phyloP scores from a whole-genome alignment of 2,888 invertebrate genomes.

The Drosophila affinis region DNA sequence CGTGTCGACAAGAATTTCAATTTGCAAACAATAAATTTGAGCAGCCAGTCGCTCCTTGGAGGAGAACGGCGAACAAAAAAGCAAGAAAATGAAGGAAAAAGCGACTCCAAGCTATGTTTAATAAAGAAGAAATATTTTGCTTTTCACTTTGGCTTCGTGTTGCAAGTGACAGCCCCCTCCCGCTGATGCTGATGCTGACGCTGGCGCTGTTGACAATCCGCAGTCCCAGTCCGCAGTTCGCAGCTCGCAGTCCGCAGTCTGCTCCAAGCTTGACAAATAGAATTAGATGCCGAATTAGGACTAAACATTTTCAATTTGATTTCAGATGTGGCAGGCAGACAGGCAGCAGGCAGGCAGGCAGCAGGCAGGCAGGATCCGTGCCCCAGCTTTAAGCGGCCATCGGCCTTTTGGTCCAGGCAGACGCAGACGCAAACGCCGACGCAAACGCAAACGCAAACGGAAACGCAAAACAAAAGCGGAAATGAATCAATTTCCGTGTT shows the following conservation, averaged over 20 bases:
- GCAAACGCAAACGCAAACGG: constrained; percentile 31
- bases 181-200: constrained; percentile 21
- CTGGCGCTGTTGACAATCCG: constrained; percentile 53
- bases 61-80: constrained; percentile 9
- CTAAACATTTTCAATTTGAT: constrained; percentile 48
- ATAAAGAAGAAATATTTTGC: constrained; percentile 56
- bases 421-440: constrained; percentile 1
- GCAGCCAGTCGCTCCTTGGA: constrained; percentile 60
- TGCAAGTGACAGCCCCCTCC: constrained; percentile 69
- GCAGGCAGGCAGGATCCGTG: neutral
- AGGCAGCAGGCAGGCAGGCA: neutral
- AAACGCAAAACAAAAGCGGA: constrained; percentile 68
- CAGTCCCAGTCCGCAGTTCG: constrained; percentile 43
- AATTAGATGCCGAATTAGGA: constrained; percentile 65
- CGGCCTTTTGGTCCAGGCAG: constrained; percentile 17
- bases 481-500: constrained; percentile 76
- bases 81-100: constrained; percentile 17
- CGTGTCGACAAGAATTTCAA: constrained; percentile 80
- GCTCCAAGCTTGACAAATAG: constrained; percentile 41
- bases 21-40: constrained; percentile 78
- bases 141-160: constrained; percentile 46
- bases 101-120: constrained; percentile 48
- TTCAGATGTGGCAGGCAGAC: constrained; percentile 8
- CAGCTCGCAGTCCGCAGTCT: constrained; percentile 55
- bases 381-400: constrained; percentile 22